A percentile compares a stretch with the other conserved stretches of the same genome.
These are phyloP conservation scores for Eidolon dupreanum DNA, from an alignment of 2,797 vertebrate genomes.

Conservation along the genomic window DNA sequence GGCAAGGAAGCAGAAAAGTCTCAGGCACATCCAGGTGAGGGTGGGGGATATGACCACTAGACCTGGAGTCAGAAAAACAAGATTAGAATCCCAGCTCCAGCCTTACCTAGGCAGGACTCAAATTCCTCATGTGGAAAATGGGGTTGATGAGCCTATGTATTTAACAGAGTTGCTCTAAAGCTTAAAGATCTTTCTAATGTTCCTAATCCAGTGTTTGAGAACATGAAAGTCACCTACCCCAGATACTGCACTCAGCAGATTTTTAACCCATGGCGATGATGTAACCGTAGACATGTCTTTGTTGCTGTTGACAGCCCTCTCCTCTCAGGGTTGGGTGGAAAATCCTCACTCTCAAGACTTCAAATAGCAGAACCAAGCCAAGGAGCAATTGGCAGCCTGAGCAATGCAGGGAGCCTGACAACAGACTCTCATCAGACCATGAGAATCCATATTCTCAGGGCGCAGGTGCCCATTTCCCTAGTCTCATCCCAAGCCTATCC, in stretches of 20 bases:
- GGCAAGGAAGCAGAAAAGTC: accelerated
- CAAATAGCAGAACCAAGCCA: background rate
- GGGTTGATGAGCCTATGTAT: background rate
- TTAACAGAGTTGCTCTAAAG: background rate
- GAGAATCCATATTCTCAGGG: background rate
- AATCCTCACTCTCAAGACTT: background rate
- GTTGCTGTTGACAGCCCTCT: too few relatives aligned
- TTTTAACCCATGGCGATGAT: accelerated
- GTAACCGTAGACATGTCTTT: background rate
- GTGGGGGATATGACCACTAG: accelerated
- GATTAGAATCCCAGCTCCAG: background rate
- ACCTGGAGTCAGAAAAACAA: background rate
- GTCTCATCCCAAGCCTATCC: background rate
- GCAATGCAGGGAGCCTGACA: background rate
- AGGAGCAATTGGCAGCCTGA: background rate
- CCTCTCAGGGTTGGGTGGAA: background rate
- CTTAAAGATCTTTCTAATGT: background rate
- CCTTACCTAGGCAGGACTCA: background rate
- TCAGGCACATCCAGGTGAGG: accelerated
- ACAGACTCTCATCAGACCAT: background rate
- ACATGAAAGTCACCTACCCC: background rate
- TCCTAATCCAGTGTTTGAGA: background rate
- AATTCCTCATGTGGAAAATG: background rate
- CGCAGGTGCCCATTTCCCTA: too few relatives aligned
- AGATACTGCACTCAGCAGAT: background rate